Conservation (phyloP, 1,140 invertebrate species). For the Plodia interpunctella region DNA sequence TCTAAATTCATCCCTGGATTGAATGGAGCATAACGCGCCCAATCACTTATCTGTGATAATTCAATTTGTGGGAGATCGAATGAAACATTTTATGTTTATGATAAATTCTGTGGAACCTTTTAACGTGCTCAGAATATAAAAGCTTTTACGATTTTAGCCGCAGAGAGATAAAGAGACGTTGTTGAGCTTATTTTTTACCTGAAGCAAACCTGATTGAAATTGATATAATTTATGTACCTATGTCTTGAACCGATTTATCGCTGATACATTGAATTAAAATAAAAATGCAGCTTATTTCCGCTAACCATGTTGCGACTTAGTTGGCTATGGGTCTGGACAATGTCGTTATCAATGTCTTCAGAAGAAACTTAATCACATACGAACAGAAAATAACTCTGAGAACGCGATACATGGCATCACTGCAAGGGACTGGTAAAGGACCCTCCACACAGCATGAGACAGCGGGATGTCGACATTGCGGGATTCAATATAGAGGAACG, state of each 20-base stretch:
- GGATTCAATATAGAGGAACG: too few species aligned
- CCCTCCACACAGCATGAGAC: slow-evolving; percentile 36
- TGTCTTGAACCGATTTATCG: not conserved
- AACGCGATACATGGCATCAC: slow-evolving; percentile 37
- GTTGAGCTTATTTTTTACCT: not conserved
- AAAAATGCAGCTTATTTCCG: not conserved
- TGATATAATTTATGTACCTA: not conserved
- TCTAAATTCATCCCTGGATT: slow-evolving; percentile 58
- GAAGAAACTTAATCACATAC: slow-evolving; percentile 45
- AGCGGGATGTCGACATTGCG: too few species aligned
- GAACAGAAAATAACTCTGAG: slow-evolving; percentile 45
- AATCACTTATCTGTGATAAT: slow-evolving; percentile 50
- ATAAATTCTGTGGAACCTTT: slow-evolving; percentile 29
- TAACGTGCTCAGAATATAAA: slow-evolving; percentile 22
- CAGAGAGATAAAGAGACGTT: not conserved
- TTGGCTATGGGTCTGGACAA: not conserved
- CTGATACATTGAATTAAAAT: not conserved
- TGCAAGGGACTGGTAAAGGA: slow-evolving; percentile 38
- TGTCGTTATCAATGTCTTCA: slow-evolving; percentile 22
- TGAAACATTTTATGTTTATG: slow-evolving; percentile 28
- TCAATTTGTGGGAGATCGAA: slow-evolving; percentile 37
- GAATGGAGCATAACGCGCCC: slow-evolving; percentile 51
- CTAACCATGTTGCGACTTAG: not conserved
- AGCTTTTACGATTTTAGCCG: slow-evolving; percentile 25
- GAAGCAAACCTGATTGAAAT: not conserved